Evolutionary conservation across 2,113 vertebrate species (phyloP).

Genomic region (Engraulis encrasicolus): DNA sequence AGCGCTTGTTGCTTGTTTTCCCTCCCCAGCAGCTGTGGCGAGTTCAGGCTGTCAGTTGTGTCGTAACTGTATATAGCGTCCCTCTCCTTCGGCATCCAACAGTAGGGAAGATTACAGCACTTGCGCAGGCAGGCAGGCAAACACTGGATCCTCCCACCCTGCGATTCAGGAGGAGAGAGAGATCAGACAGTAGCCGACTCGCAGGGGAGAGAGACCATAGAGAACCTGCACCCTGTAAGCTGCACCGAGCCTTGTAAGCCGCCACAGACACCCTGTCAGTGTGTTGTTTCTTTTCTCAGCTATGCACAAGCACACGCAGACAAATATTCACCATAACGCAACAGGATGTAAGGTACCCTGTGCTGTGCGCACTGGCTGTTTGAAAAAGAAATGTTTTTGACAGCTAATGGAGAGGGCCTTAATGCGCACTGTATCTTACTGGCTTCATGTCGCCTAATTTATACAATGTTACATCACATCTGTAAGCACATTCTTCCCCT

Average conservation of each 20-base stretch:
- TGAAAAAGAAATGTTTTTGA: not conserved
- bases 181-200: slow-evolving; percentile 24
- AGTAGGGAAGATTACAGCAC: slow-evolving; percentile 14
- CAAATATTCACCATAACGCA: not conserved
- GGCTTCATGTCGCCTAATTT: slow-evolving; percentile 6
- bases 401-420: not conserved
- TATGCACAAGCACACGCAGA: not conserved
- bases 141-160: slow-evolving; percentile 41
- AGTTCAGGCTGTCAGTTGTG: slow-evolving; percentile 13
- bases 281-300: not conserved
- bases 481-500: slow-evolving; percentile 13
- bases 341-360: not conserved
- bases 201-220: slow-evolving; percentile 5
- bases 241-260: not conserved
- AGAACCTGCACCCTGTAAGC: slow-evolving; percentile 3
- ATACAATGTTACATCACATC: slow-evolving; percentile 20
- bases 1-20: slow-evolving; percentile 15
- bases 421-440: not conserved
- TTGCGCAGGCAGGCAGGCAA: slow-evolving; percentile 23
- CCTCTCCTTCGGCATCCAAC: slow-evolving; percentile 7
- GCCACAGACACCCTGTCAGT: not conserved
- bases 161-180: slow-evolving; percentile 34
- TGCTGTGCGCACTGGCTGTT: not conserved
- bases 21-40: not conserved
- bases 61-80: slow-evolving; percentile 16